These are phyloP conservation scores for Grapholita molesta DNA, from an alignment of 1,140 invertebrate genomes.

Conservation along the genomic window DNA sequence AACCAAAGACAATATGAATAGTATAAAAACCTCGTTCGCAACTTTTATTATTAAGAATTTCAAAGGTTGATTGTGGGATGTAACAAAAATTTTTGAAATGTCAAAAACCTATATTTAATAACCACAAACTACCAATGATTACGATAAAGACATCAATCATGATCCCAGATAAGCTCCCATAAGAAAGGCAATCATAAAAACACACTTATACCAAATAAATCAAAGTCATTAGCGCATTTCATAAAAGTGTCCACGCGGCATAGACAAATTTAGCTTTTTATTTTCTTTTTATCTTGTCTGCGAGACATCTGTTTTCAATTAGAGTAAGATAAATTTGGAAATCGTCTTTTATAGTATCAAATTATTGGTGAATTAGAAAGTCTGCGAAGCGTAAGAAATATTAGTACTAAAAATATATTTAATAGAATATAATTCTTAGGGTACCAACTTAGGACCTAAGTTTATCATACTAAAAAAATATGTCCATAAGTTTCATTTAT, in stretches of 20 bases:
- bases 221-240: background rate
- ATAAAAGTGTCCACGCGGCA: background rate
- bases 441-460: too few species aligned
- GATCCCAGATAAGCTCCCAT: background rate
- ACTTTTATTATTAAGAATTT: background rate
- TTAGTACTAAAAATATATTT: too few species aligned
- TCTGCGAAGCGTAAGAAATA: too few species aligned
- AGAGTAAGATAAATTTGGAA: conserved; percentile 38
- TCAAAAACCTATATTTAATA: background rate
- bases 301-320: conserved; percentile 46
- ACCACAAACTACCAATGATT: background rate
- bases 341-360: background rate
- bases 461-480: too few species aligned
- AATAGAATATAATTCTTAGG: too few species aligned
- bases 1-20: too few species aligned
- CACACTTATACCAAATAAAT: background rate
- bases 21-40: too few species aligned
- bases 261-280: background rate
- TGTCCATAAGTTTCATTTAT: too few species aligned
- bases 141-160: background rate
- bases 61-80: background rate
- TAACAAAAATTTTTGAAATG: background rate
- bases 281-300: background rate
- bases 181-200: background rate
- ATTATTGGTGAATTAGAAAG: too few species aligned